Conservation (phyloP, 2,113 vertebrate genomes). For the Melanerpes aurifrons region DNA sequence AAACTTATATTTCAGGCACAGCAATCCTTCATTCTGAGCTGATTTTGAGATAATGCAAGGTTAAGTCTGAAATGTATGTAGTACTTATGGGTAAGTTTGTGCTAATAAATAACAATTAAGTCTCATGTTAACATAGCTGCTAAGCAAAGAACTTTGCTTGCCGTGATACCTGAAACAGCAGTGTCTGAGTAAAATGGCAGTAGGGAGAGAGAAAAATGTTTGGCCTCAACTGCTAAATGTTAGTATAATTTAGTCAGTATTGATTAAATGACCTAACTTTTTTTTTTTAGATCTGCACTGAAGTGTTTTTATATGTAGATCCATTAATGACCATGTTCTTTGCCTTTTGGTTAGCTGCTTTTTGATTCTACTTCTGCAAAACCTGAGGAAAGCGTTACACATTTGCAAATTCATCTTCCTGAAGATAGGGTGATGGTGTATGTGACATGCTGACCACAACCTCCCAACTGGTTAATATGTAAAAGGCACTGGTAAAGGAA, state of each 20-base stretch:
- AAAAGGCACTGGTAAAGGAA: slow-evolving; percentile 27
- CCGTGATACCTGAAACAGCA: neutral
- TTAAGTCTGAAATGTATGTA: neutral
- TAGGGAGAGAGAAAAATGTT: neutral
- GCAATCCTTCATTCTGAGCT: neutral
- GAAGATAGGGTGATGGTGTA: slow-evolving; percentile 46
- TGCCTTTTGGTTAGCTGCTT: slow-evolving; percentile 42
- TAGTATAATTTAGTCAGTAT: neutral
- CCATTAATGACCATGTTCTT: neutral
- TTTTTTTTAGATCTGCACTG: neutral
- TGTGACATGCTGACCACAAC: slow-evolving; percentile 48
- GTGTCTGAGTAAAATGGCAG: neutral
- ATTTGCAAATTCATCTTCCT: slow-evolving; percentile 68
- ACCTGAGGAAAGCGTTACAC: slow-evolving; percentile 58
- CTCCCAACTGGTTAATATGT: slow-evolving; percentile 12
- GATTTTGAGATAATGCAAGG: neutral
- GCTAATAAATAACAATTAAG: neutral
- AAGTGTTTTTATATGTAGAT: neutral
- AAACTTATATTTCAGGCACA: neutral
- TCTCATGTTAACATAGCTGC: neutral
- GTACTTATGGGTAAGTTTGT: neutral
- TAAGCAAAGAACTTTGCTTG: neutral
- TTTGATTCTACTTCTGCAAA: slow-evolving; percentile 72
- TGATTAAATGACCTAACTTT: slow-evolving; percentile 1
- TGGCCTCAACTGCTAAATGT: neutral